Evolutionary conservation across 1,140 invertebrate genomes (phyloP).

Genomic region (Akabosia matsudoensis): DNA sequence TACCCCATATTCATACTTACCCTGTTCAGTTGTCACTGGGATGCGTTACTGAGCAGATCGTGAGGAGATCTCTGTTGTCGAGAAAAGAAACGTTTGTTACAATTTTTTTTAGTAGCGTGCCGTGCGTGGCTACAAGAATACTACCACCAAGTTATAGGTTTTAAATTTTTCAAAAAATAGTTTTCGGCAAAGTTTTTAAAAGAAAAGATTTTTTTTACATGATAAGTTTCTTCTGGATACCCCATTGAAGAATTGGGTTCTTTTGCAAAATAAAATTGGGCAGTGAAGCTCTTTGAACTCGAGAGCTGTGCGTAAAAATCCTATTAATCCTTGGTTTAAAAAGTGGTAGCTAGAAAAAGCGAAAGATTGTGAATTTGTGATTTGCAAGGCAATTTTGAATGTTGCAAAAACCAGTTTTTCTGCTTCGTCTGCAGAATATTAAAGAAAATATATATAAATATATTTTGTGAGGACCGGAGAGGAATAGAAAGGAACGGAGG

Average conservation of each 20-base stretch:
- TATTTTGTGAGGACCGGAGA: background rate
- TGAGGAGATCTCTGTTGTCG: background rate
- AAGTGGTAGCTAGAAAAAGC: too few species aligned
- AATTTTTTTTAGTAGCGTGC: background rate
- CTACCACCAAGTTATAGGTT: too few species aligned
- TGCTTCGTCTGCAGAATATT: slow-evolving; percentile 3
- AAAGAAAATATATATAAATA: too few species aligned
- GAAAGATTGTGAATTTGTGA: background rate
- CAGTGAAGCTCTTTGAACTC: too few species aligned
- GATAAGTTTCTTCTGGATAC: too few species aligned
- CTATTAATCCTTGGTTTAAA: background rate
- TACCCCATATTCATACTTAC: background rate
- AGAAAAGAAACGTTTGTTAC: background rate
- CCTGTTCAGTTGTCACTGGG: background rate
- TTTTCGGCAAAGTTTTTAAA: too few species aligned
- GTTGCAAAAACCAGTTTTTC: slow-evolving; percentile 6
- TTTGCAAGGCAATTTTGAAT: background rate
- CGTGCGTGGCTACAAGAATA: too few species aligned
- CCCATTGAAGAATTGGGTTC: too few species aligned
- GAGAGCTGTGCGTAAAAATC: too few species aligned
- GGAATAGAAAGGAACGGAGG: background rate
- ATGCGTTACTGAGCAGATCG: background rate
- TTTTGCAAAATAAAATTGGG: too few species aligned
- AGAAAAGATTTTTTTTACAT: too few species aligned
- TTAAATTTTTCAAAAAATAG: too few species aligned